Evolutionary conservation across 2,797 vertebrate species (phyloP).

Genomic region (Sebastolobus altivelis): DNA sequence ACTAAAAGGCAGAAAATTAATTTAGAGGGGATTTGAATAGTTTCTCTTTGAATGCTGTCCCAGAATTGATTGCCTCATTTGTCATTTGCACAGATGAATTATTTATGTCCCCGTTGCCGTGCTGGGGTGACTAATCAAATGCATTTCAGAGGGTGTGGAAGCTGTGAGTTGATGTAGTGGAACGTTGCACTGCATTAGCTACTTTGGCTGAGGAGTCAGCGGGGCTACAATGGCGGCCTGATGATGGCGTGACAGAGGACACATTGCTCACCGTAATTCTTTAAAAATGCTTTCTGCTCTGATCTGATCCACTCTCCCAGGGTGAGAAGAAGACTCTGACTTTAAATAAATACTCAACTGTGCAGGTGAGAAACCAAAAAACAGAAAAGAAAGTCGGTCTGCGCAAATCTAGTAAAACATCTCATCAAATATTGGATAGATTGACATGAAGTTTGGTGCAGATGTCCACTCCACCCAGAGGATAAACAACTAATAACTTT

Average conservation of each 20-base stretch:
- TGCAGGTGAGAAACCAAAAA: constrained; percentile 27
- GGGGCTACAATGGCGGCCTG: constrained; percentile 28
- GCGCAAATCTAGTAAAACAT: background rate
- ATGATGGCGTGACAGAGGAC: constrained; percentile 38
- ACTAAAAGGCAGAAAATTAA: constrained; percentile 78
- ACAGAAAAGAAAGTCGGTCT: background rate
- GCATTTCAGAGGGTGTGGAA: constrained; percentile 74
- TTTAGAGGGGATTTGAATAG: constrained; percentile 78
- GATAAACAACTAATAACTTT: background rate
- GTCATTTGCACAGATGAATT: constrained; percentile 85
- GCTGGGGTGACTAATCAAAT: constrained; percentile 81
- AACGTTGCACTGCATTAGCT: constrained; percentile 66
- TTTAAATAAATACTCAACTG: background rate
- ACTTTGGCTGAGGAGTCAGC: constrained; percentile 52
- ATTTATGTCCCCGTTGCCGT: constrained; percentile 79
- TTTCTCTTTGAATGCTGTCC: constrained; percentile 81
- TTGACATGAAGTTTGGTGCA: background rate
- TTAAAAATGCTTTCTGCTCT: constrained; percentile 6
- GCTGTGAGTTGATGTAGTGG: constrained; percentile 67
- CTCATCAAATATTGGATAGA: background rate
- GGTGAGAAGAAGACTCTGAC: background rate
- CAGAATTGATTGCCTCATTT: constrained; percentile 84
- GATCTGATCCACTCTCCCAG: background rate
- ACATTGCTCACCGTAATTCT: constrained; percentile 15
- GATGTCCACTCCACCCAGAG: background rate